Conservation (phyloP, 2,888 invertebrate genomes). For the Ichneumon xanthorius region DNA sequence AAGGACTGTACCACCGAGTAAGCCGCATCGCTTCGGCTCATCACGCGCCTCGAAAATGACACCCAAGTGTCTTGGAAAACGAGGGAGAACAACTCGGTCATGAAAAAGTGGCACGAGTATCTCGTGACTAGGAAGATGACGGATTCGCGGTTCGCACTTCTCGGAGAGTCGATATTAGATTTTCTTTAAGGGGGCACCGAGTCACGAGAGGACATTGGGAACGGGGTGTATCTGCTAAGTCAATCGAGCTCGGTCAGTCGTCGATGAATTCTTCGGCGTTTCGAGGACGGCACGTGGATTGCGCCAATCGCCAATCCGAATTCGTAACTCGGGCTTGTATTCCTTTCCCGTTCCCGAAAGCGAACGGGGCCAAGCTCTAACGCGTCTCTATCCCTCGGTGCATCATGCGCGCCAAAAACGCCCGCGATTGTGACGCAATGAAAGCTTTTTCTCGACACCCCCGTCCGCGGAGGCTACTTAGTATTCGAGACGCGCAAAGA, state of each 20-base stretch:
- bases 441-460: slow-evolving; percentile 68
- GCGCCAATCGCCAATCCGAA: slow-evolving; percentile 68
- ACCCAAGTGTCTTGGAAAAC: slow-evolving; percentile 17
- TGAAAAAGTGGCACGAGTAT: slow-evolving; percentile 34
- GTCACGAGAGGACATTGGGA: slow-evolving; percentile 59
- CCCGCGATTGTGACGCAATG: slow-evolving; percentile 62
- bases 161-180: slow-evolving; percentile 29
- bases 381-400: slow-evolving; percentile 1
- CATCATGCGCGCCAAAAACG: slow-evolving; percentile 41
- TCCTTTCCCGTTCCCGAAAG: slow-evolving; percentile 65
- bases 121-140: background rate
- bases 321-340: slow-evolving; percentile 53
- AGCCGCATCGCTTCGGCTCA: background rate
- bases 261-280: slow-evolving; percentile 78
- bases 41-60: slow-evolving; percentile 28
- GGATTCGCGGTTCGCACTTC: slow-evolving; percentile 16
- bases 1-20: background rate
- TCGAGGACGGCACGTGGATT: slow-evolving; percentile 83
- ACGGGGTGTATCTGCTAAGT: slow-evolving; percentile 45
- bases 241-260: slow-evolving; percentile 63
- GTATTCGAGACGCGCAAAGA: slow-evolving; percentile 33
- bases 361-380: slow-evolving; percentile 65
- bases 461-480: slow-evolving; percentile 31
- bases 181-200: slow-evolving; percentile 52
- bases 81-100: slow-evolving; percentile 41